phyloP scores from a whole-genome alignment of 2,797 vertebrate genomes.

The Gorsachius magnificus region DNA sequence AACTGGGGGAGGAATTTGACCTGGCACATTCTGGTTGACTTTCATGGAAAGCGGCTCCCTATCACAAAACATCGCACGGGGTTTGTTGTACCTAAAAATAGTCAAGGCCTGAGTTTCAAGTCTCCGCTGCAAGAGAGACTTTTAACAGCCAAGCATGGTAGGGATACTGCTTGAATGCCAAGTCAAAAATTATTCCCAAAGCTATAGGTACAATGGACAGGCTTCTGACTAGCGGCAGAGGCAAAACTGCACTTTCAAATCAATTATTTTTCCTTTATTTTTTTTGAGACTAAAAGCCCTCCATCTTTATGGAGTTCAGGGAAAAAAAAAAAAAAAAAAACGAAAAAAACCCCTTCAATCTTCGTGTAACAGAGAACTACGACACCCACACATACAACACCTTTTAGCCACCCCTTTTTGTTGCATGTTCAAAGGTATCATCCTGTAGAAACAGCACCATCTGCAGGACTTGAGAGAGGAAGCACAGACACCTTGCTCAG shows the following conservation, averaged over 20 bases:
- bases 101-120: neutral
- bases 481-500: neutral
- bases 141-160: neutral
- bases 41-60: neutral
- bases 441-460: conserved; percentile 17
- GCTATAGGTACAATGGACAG: neutral
- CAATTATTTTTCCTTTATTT: neutral
- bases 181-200: neutral
- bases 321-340: too few relatives aligned
- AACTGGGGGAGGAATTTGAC: neutral
- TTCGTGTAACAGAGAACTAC: neutral
- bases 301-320: neutral
- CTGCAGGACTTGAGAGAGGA: neutral
- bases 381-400: neutral
- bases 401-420: neutral
- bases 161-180: neutral
- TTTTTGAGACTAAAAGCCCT: neutral
- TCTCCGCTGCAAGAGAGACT: neutral
- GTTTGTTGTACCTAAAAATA: neutral
- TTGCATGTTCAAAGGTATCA: neutral
- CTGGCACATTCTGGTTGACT: neutral
- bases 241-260: neutral
- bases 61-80: neutral
- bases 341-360: neutral
- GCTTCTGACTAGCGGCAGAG: neutral